Evolutionary conservation across 2,113 vertebrate species (phyloP).

Genomic region (Tricholaema leucomelas): DNA sequence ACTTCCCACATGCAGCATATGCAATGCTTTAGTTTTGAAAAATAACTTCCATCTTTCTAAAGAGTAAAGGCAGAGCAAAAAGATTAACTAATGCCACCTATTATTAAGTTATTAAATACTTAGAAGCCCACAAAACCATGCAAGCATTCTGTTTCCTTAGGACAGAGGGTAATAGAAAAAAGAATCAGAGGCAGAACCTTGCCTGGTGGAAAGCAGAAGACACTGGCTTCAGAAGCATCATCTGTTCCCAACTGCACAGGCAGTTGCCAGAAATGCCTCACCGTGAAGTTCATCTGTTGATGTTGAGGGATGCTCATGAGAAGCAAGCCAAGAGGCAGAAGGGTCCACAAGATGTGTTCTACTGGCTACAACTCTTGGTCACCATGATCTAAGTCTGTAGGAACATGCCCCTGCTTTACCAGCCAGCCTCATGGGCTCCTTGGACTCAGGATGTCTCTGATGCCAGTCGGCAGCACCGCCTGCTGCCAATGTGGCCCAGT

Average conservation of each 20-base stretch:
- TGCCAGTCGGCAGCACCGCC: neutral
- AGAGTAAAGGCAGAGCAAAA: constrained; percentile 31
- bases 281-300: neutral
- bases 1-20: constrained; percentile 64
- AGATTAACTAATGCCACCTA: constrained; percentile 31
- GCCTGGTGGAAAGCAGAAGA: neutral
- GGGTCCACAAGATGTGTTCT: neutral
- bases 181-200: neutral
- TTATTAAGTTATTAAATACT: constrained; percentile 16
- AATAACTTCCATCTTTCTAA: constrained; percentile 8
- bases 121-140: neutral
- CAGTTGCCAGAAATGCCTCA: neutral
- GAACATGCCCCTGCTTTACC: neutral
- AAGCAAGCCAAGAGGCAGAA: neutral
- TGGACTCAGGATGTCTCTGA: neutral
- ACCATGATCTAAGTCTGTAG: neutral
- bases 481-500: neutral
- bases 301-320: neutral
- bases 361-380: neutral
- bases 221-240: neutral
- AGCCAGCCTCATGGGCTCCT: neutral
- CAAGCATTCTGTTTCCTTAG: neutral
- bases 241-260: neutral
- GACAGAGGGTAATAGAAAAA: neutral
- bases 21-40: constrained; percentile 44